Conservation (phyloP, 2,888 invertebrate genomes). For the Meiosimyza decipiens region DNA sequence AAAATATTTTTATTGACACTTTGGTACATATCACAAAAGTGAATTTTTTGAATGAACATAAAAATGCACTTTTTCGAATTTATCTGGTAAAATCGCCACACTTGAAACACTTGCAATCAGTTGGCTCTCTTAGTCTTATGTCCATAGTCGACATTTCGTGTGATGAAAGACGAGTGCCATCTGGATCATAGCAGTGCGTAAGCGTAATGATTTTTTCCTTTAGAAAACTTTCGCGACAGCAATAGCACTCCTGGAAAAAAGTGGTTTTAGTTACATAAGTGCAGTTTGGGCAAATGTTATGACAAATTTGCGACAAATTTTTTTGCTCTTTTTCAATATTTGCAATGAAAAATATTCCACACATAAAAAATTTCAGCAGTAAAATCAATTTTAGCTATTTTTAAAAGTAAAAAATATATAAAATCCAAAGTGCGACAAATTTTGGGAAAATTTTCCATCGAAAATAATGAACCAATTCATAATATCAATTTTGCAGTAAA, state of each 20-base stretch:
- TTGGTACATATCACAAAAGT: no score
- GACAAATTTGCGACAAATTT: no score
- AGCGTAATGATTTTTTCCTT: slow-evolving; percentile 83
- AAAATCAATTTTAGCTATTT: no score
- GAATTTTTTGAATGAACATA: background rate
- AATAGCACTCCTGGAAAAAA: slow-evolving; percentile 80
- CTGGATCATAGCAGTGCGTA: slow-evolving; percentile 88
- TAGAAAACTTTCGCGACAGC: slow-evolving; percentile 88
- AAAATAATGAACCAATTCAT: no score
- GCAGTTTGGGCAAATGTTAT: no score
- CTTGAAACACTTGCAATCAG: slow-evolving; percentile 90
- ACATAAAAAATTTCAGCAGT: background rate
- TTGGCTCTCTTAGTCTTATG: slow-evolving; percentile 85
- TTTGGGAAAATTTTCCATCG: no score
- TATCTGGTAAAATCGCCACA: slow-evolving; percentile 87
- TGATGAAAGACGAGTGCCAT: slow-evolving; percentile 80
- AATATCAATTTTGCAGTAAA: no score
- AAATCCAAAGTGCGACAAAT: no score
- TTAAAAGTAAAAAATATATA: no score
- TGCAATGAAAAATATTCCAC: background rate
- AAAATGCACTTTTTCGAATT: slow-evolving; percentile 42
- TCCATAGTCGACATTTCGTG: slow-evolving; percentile 81
- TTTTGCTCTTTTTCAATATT: no score
- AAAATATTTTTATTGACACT: no score
- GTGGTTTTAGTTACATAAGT: no score